Evolutionary conservation across 2,888 invertebrate genomes (phyloP).

Genomic region (Standfussiana lucernea): DNA sequence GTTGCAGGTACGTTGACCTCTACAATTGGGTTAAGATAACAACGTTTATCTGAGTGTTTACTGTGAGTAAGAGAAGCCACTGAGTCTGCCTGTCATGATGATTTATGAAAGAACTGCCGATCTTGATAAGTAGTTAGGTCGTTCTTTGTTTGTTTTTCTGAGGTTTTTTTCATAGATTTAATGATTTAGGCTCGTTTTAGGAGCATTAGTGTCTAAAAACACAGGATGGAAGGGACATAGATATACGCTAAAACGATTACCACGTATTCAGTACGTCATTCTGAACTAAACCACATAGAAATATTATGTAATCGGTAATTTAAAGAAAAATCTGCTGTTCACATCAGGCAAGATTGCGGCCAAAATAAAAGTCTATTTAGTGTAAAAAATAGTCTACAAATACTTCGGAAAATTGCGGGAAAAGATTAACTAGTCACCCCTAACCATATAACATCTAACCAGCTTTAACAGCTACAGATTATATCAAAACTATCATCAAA

Average conservation of each 20-base stretch:
- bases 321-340: no score
- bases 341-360: no score
- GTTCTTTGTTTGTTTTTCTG: not conserved
- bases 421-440: not conserved
- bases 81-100: conserved; percentile 25
- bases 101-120: not conserved
- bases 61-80: conserved; percentile 10
- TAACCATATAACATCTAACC: not conserved
- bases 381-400: no score
- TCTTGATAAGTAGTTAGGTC: not conserved
- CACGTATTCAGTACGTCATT: no score
- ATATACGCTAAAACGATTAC: no score
- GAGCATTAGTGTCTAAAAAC: not conserved
- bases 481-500: conserved; percentile 6
- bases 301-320: no score
- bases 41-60: conserved; percentile 42
- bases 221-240: no score
- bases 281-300: no score
- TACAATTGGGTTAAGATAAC: conserved; percentile 65
- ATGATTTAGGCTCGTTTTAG: not conserved
- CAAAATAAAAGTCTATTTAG: no score
- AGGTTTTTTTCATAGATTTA: not conserved
- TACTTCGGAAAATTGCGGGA: not conserved
- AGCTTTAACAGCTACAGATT: conserved; percentile 1
- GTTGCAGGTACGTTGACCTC: conserved; percentile 78